Evolutionary conservation across 2,888 invertebrate species (phyloP).

Genomic region (Timandra comae): DNA sequence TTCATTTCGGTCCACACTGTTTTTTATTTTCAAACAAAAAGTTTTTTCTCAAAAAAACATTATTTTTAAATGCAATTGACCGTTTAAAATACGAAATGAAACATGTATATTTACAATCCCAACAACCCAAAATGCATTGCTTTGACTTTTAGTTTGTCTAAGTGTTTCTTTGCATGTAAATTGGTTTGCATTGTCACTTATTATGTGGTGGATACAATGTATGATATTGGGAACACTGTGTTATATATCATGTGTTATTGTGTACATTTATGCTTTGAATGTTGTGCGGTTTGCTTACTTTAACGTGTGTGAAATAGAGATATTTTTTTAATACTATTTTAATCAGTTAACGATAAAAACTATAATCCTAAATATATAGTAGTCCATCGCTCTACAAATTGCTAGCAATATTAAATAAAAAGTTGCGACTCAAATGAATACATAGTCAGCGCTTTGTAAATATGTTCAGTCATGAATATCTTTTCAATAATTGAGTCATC

Average conservation of each 20-base stretch:
- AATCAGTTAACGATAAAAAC: too few species aligned
- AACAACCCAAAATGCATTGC: conserved; percentile 59
- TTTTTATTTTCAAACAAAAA: not conserved
- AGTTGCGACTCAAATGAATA: too few species aligned
- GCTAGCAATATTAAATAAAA: too few species aligned
- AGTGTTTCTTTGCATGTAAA: conserved; percentile 73
- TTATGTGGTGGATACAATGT: conserved; percentile 37
- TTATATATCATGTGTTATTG: conserved; percentile 6
- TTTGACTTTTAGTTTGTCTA: conserved; percentile 53
- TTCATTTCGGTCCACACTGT: not conserved
- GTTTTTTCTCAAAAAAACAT: not conserved
- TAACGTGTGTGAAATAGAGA: too few species aligned
- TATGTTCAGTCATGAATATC: too few species aligned
- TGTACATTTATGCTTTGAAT: conserved; percentile 26
- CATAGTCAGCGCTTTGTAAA: too few species aligned
- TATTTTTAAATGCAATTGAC: not conserved
- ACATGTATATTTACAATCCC: conserved; percentile 22
- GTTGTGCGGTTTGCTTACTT: conserved; percentile 40
- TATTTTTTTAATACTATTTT: too few species aligned
- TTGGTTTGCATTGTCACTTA: conserved; percentile 66
- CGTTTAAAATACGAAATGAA: conserved; percentile 1
- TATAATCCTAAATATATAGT: too few species aligned
- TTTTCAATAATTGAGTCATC: too few species aligned
- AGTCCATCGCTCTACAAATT: too few species aligned
- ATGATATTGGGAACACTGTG: conserved; percentile 23